Conservation (phyloP, 2,888 invertebrate genomes). For the Nephrotoma flavescens region DNA sequence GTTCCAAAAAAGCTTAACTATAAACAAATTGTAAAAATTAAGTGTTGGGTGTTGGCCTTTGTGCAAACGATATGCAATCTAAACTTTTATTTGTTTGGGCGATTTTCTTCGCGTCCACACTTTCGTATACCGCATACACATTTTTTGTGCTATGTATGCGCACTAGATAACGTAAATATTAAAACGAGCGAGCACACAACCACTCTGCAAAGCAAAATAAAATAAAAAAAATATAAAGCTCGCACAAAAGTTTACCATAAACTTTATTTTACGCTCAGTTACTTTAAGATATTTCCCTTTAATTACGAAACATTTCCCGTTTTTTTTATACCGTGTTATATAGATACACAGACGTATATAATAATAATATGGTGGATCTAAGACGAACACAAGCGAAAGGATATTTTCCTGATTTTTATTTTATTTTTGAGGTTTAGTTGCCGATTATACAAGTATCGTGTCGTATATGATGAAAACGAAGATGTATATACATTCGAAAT, state of each 20-base stretch:
- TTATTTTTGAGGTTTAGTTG: background rate
- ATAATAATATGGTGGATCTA: background rate
- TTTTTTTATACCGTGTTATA: background rate
- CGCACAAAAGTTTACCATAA: background rate
- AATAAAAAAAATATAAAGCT: background rate
- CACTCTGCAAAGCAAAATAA: background rate
- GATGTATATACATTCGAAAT: background rate
- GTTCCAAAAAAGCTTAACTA: background rate
- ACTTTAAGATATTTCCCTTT: background rate
- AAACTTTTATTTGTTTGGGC: background rate
- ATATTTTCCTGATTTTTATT: background rate
- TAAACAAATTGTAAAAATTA: background rate
- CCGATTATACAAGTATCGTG: background rate
- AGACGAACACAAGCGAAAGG: background rate
- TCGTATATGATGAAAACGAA: background rate
- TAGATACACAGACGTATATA: background rate
- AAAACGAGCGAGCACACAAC: no score
- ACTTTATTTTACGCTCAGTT: background rate
- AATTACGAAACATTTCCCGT: background rate
- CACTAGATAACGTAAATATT: no score
- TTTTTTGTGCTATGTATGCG: no score
- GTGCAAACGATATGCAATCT: background rate
- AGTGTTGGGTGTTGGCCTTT: background rate
- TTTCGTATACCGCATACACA: background rate
- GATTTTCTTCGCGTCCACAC: background rate